A percentile compares a stretch with the other conserved stretches of the same genome.
These are phyloP conservation scores for Crotalus horridus DNA, from an alignment of 2,113 vertebrate species.

Conservation along the genomic window DNA sequence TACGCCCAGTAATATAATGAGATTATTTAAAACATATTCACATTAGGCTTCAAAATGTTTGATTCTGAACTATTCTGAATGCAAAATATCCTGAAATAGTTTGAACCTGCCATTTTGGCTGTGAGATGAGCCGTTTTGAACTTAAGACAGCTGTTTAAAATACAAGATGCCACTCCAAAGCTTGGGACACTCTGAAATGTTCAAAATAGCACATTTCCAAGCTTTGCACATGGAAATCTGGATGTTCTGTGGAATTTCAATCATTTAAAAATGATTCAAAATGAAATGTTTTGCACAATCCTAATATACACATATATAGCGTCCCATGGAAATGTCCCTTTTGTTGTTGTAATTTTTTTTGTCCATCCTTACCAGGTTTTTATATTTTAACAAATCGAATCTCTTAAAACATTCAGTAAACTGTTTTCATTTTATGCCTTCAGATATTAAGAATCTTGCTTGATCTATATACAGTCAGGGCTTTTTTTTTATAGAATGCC, in stretches of 20 bases:
- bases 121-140: not conserved
- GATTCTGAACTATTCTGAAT: not conserved
- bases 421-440: slow-evolving; percentile 15
- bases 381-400: slow-evolving; percentile 30
- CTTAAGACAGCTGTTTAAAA: not conserved
- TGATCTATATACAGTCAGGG: not conserved
- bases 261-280: not conserved
- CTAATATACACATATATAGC: not conserved
- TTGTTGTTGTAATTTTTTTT: slow-evolving; percentile 27
- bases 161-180: not conserved
- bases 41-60: not conserved
- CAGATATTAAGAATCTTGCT: not conserved
- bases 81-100: not conserved
- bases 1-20: not conserved
- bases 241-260: not conserved
- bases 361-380: slow-evolving; percentile 18
- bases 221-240: not conserved
- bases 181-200: not conserved
- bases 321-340: slow-evolving; percentile 45
- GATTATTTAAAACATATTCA: slow-evolving; percentile 6
- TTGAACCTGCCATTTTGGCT: not conserved
- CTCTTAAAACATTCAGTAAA: slow-evolving; percentile 4
- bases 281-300: not conserved
- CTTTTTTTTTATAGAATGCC: too few species aligned
- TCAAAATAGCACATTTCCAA: not conserved